These are phyloP conservation scores for Tipula helvola DNA, from an alignment of 2,888 invertebrate genomes.

Conservation along the genomic window DNA sequence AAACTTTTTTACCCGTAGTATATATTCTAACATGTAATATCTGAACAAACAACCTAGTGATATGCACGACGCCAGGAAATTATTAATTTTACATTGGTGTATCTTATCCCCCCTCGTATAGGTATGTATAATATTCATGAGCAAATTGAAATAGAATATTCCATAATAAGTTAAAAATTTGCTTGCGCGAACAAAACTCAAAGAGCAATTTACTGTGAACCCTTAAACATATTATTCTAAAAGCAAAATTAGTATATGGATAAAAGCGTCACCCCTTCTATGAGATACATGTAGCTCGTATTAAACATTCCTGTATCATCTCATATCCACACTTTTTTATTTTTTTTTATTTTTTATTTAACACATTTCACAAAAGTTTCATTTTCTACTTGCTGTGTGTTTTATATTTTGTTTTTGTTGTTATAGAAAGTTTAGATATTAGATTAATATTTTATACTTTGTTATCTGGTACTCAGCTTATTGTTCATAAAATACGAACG, in stretches of 20 bases:
- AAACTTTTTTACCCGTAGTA: no score
- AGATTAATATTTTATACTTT: constrained; percentile 4
- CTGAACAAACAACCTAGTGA: no score
- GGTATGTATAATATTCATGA: not conserved
- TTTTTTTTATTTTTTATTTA: not conserved
- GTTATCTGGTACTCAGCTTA: constrained; percentile 4
- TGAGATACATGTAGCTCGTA: not conserved
- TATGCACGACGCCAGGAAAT: no score
- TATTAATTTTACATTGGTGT: not conserved
- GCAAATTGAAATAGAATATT: not conserved
- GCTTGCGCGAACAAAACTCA: not conserved
- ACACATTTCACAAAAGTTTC: not conserved
- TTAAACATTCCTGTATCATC: not conserved
- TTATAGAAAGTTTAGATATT: not conserved
- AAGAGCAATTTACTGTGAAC: not conserved
- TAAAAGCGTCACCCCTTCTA: not conserved
- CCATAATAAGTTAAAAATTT: not conserved
- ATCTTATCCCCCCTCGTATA: not conserved
- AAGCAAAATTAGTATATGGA: not conserved
- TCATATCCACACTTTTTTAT: not conserved
- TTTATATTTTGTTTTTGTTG: not conserved
- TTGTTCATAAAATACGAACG: not conserved
- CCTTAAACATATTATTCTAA: not conserved
- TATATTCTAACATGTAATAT: no score
- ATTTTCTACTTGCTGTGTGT: not conserved